A percentile compares a stretch with the other conserved stretches of the same genome.
Conservation (phyloP, 2,888 invertebrate genomes). For the Yponomeuta cagnagella region DNA sequence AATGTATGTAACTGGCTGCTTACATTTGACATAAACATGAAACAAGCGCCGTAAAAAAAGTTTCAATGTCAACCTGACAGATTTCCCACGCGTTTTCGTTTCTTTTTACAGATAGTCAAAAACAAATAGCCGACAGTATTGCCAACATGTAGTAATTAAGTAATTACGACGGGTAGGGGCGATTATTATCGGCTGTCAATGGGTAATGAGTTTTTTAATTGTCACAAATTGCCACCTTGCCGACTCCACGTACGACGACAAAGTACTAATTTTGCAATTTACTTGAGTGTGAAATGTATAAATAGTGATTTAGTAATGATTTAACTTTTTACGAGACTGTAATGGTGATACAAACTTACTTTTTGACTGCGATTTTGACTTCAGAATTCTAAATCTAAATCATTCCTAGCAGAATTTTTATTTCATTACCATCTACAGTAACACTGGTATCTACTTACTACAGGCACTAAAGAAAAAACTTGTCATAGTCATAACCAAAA, state of each 20-base stretch:
- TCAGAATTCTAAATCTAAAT: too few species aligned
- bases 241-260: not conserved
- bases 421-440: too few species aligned
- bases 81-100: conserved; percentile 23
- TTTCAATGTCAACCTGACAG: conserved; percentile 6
- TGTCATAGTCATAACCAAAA: too few species aligned
- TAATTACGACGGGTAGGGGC: conserved; percentile 31
- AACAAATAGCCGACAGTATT: conserved; percentile 20
- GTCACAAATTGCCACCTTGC: conserved; percentile 14
- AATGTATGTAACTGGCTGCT: not conserved
- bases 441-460: too few species aligned
- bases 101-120: conserved; percentile 18
- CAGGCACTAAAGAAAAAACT: too few species aligned
- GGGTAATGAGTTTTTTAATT: conserved; percentile 46
- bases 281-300: not conserved
- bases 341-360: not conserved
- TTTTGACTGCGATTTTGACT: not conserved
- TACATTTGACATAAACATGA: not conserved
- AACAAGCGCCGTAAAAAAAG: not conserved
- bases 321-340: not conserved
- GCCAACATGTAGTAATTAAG: conserved; percentile 36
- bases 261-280: conserved; percentile 1
- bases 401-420: too few species aligned
- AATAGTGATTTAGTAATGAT: not conserved
- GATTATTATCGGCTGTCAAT: conserved; percentile 38